phyloP scores from a whole-genome alignment of 2,113 vertebrate species.

The Pedetes capensis region DNA sequence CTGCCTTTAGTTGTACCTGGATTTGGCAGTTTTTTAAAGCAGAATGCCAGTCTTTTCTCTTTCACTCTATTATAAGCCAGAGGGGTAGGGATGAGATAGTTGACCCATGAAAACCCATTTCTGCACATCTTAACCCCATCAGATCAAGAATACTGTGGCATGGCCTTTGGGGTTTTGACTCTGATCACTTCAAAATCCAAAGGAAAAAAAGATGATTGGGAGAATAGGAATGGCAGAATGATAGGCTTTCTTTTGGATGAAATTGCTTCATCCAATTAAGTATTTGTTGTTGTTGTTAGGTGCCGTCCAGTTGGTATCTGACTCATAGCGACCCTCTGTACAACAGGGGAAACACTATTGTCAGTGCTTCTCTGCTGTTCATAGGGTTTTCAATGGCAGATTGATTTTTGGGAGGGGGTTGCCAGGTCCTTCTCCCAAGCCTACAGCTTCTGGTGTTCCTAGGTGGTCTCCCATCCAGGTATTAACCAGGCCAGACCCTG shows the following conservation, averaged over 20 bases:
- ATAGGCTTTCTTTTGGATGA: neutral
- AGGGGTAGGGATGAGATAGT: neutral
- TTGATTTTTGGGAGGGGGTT: too few relatives aligned
- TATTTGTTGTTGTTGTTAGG: too few relatives aligned
- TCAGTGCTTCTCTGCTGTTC: too few relatives aligned
- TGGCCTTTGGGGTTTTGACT: neutral
- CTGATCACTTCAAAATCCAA: constrained; percentile 1
- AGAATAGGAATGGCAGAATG: neutral
- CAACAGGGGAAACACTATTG: too few relatives aligned
- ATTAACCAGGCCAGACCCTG: too few relatives aligned
- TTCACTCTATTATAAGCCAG: neutral
- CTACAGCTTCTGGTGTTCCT: too few relatives aligned
- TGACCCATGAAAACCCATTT: neutral
- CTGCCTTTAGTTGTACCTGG: neutral
- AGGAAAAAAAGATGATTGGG: neutral
- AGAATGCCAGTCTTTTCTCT: neutral
- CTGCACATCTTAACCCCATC: neutral
- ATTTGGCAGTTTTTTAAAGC: neutral
- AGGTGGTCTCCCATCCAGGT: too few relatives aligned
- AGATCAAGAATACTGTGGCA: neutral
- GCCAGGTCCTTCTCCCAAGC: too few relatives aligned
- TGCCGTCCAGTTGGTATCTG: too few relatives aligned
- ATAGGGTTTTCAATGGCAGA: too few relatives aligned
- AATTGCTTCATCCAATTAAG: too few relatives aligned
- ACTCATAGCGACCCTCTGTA: too few relatives aligned